A percentile compares a stretch with the other conserved stretches of the same genome.
Evolutionary conservation across 2,888 invertebrate genomes (phyloP).

Genomic region (Argyresthia goedartella): DNA sequence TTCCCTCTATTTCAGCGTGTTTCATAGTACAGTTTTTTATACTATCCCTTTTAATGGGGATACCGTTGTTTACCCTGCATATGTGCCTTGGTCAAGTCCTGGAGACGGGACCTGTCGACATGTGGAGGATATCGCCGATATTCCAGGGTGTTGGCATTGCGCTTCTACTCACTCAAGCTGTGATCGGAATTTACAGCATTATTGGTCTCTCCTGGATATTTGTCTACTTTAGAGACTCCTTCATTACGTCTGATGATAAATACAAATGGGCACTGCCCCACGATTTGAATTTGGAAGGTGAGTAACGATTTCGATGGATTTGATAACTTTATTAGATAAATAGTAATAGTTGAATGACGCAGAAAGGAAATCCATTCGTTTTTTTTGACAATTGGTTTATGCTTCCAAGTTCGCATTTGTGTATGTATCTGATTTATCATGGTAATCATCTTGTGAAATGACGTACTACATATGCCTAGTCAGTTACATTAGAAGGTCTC

Average conservation of each 20-base stretch:
- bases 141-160: conserved; percentile 92
- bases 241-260: conserved; percentile 81
- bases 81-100: conserved; percentile 88
- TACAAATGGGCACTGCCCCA: conserved; percentile 87
- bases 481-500: no score
- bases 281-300: conserved; percentile 76
- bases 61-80: conserved; percentile 88
- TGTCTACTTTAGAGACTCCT: conserved; percentile 89
- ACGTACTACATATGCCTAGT: no score
- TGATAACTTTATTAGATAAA: no score
- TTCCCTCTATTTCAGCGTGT: conserved; percentile 72
- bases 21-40: conserved; percentile 91
- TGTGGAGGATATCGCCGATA: conserved; percentile 94
- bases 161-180: conserved; percentile 81
- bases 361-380: no score
- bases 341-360: no score
- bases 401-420: no score
- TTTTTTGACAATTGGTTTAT: no score
- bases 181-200: conserved; percentile 89
- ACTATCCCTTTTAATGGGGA: conserved; percentile 83
- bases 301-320: conserved; percentile 16
- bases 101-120: conserved; percentile 87
- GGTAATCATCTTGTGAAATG: no score
- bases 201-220: conserved; percentile 93
- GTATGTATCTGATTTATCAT: no score